phyloP scores from a whole-genome alignment of 1,140 invertebrate species.

The Sitobion miscanthi region DNA sequence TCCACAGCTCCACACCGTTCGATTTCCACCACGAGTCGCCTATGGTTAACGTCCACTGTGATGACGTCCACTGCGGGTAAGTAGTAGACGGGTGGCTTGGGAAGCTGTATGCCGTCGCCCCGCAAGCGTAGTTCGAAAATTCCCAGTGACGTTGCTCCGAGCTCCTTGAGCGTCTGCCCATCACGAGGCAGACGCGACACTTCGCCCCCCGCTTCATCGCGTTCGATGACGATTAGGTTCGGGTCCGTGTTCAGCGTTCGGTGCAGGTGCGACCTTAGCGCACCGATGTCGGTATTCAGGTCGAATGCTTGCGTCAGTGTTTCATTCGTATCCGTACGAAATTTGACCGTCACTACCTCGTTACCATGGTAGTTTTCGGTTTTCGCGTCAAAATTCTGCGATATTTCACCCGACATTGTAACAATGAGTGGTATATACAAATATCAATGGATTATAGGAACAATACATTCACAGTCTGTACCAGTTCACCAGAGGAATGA shows the following conservation, averaged over 20 bases:
- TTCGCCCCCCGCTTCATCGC: not conserved
- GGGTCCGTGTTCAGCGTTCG: conserved; percentile 41
- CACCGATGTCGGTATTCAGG: conserved; percentile 42
- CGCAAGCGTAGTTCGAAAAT: conserved; percentile 57
- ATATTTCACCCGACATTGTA: not conserved
- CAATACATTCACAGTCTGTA: not conserved
- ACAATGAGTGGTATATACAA: not conserved
- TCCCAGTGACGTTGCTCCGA: conserved; percentile 58
- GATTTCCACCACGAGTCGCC: conserved; percentile 58
- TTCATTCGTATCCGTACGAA: conserved; percentile 51
- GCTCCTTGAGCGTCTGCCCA: conserved; percentile 42
- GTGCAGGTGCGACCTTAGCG: conserved; percentile 48
- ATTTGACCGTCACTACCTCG: conserved; percentile 59
- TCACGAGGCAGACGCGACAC: not conserved
- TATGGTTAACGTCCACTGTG: conserved; percentile 56
- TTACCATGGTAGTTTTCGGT: not conserved
- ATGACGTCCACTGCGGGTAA: conserved; percentile 59
- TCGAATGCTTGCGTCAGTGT: conserved; percentile 57
- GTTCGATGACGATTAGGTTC: conserved; percentile 13
- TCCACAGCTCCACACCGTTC: conserved; percentile 45
- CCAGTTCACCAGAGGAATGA: not conserved
- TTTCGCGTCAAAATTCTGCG: not conserved
- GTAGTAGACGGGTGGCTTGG: conserved; percentile 27
- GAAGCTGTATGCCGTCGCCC: not conserved
- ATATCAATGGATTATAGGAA: not conserved